Conservation (phyloP, 2,113 vertebrate genomes). For the Tenebrosternarchus preto region DNA sequence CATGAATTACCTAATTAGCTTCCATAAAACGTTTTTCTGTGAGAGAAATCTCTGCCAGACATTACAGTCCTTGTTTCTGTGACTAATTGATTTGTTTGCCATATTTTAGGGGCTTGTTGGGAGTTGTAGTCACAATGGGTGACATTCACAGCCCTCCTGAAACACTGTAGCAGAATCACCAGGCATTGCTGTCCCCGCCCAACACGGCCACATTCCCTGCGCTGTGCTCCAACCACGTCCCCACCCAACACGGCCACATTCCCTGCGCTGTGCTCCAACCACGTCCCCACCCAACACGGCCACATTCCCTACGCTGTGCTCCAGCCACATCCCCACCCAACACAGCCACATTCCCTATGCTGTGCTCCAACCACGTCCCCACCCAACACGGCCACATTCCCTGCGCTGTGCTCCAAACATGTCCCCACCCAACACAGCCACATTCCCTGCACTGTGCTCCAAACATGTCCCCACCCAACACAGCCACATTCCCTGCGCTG, state of each 20-base stretch:
- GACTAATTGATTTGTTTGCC: background rate
- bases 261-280: too few relatives aligned
- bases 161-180: slow-evolving; percentile 41
- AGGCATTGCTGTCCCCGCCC: slow-evolving; percentile 22
- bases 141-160: slow-evolving; percentile 36
- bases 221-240: slow-evolving; percentile 34
- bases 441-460: slow-evolving; percentile 33
- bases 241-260: too few relatives aligned
- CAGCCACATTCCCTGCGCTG: slow-evolving; percentile 39
- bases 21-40: slow-evolving; percentile 4
- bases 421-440: slow-evolving; percentile 38
- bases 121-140: slow-evolving; percentile 21
- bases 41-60: background rate
- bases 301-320: slow-evolving; percentile 32
- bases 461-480: slow-evolving; percentile 38
- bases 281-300: slow-evolving; percentile 40
- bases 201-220: slow-evolving; percentile 39
- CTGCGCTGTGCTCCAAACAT: too few relatives aligned
- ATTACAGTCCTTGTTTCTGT: background rate
- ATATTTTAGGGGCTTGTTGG: slow-evolving; percentile 6
- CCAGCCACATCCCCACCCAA: too few relatives aligned
- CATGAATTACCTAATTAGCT: background rate
- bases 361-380: slow-evolving; percentile 36
- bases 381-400: too few relatives aligned
- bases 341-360: too few relatives aligned